Conservation (phyloP, 1,140 invertebrate genomes). For the Lucilia cuprina region DNA sequence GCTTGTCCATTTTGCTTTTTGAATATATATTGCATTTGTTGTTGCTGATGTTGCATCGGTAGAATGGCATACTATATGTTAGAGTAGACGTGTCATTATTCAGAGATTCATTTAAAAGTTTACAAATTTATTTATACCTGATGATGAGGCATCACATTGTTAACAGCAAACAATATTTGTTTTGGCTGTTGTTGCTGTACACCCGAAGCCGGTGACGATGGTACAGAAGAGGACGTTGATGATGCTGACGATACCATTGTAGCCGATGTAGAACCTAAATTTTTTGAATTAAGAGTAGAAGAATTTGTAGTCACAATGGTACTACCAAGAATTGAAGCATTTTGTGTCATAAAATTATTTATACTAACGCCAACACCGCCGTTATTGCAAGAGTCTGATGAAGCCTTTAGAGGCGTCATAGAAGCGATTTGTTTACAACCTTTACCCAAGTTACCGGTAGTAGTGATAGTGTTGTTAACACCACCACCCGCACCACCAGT, state of each 20-base stretch:
- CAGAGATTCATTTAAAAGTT: too few relatives aligned
- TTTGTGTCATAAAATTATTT: constrained; percentile 5
- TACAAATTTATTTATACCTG: constrained; percentile 44
- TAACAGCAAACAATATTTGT: constrained; percentile 54
- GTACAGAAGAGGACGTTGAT: constrained; percentile 51
- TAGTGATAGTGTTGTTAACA: neutral
- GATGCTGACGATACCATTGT: constrained; percentile 27
- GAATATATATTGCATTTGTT: constrained; percentile 46
- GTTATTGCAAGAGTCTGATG: neutral
- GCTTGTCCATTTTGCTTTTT: constrained; percentile 54
- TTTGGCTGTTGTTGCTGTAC: constrained; percentile 47
- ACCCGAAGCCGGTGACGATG: constrained; percentile 51
- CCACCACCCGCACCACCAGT: neutral
- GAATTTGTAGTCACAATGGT: constrained; percentile 20
- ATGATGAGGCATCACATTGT: constrained; percentile 46
- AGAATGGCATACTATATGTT: constrained; percentile 48
- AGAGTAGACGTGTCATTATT: too few relatives aligned
- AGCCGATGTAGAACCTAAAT: constrained; percentile 6
- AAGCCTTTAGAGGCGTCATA: neutral
- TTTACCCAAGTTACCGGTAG: neutral
- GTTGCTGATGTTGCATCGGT: constrained; percentile 38
- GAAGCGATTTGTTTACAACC: neutral
- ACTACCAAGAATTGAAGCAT: neutral
- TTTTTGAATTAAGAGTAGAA: constrained; percentile 21
- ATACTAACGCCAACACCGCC: neutral